Evolutionary conservation across 1,140 invertebrate species (phyloP), one percentile per base, ranked within the genome.

Genomic region (Drosophila biarmipes): DNA sequence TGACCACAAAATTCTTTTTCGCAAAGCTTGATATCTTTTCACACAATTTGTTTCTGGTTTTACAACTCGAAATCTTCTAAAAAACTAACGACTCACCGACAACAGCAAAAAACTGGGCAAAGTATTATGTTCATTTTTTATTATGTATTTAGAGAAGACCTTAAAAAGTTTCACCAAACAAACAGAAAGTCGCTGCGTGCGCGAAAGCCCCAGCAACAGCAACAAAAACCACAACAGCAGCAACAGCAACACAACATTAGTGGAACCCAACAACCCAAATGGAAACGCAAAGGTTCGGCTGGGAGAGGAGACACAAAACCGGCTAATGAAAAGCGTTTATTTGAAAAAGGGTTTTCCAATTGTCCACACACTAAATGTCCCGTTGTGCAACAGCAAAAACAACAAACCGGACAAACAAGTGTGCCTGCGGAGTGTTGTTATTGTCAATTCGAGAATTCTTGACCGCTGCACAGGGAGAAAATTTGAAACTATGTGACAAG

Each of bases 91-190:
- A 38, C 31, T 37, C 62, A 68, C 40, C n/a, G 31, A 37, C 27
- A 21, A 40, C 59, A 66, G 38, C 45, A 29, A 56, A 11, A 38
- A 31, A 37, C 38, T 34, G 49, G 58, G 38, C 42, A 49, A 35
- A 74, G 57, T 74, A 77, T 57, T 71, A 77, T 78, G 54, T 53
- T 54, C 35, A 43, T 78, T 68, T 71, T 80, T 71, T 66, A 79
- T 66, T 67, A 68, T 55, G 49, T 67, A 69, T 80, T 86, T 74
- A 78, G 67, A 75, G 59, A 58, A 87, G 79, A 85, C 81, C 81
- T 85, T 87, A 80, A 84, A 86, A 72, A 85, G 78, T 85, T 85
- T 85, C 81, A 81, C 81, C 81, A 85, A 85, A 85, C 81, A 85
- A 85, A 85, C 81, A 81, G 81, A 85, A 85, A 81, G 81, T 76